Base-by-base conservation (phyloP, 2,797 vertebrate genomes). In the Hyperoplus immaculatus region DNA sequence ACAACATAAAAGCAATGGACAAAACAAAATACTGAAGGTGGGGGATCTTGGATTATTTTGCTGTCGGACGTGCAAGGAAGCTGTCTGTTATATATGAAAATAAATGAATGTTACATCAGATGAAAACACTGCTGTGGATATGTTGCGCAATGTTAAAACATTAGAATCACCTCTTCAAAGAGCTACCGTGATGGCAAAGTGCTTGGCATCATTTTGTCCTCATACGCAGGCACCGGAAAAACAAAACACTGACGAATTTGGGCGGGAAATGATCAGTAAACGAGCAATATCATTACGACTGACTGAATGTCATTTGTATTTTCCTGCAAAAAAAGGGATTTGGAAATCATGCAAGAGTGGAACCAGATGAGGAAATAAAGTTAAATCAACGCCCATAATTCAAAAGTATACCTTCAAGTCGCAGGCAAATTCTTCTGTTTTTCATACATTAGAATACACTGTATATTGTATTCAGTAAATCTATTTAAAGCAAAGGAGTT, bases 11-110 rank as follows among this genome's bases (percentile, higher is more conserved):
- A 8, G 9, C 66, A 53, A 67, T 10, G 21, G 14, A 45, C 10
- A 16, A n/a, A 63, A 43, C 36, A 41, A 16, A 4, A 29, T 2
- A 39, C 46, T 45, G 36, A 53, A 75, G 41, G 42, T 13, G 54
- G 57, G 66, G 50, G 13, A 29, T 66, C 67, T 61, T 14, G 15
- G 42, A 14, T 66, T 55, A 10, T 42, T n/a, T 61, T 54, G 36
- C 49, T 49, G 62, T 59, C 41, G 21, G 9, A 53, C 9, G 16
- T 18, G 41, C 55, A 57, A 59, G 49, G 53, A 63, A 43, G 15
- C 18, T 16, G 14, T 66, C 21, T 42, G 41, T 0, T n/a, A 12
- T 29, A 29, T 29, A 29, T 29, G 29, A 29, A 29, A 29, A 29
- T 29, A 29, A 29, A 29, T 29, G 29, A 29, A 29, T 29, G 29